phyloP scores from a whole-genome alignment of 2,797 vertebrate genomes.

The Coendou prehensilis region DNA sequence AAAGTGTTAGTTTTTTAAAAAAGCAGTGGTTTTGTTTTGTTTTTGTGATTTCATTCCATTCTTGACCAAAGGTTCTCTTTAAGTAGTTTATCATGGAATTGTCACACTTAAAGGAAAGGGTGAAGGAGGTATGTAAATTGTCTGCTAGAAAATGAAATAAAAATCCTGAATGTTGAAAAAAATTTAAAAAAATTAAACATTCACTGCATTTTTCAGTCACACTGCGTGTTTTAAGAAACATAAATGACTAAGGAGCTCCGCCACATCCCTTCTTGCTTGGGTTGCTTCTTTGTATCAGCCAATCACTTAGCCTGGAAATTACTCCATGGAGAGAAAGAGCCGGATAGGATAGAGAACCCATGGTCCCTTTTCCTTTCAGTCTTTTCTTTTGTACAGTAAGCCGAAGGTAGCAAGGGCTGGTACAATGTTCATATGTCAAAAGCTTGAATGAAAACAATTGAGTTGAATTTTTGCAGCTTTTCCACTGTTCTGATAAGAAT shows the following conservation, averaged over 20 bases:
- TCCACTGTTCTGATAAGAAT: conserved; percentile 38
- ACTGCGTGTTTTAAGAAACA: conserved; percentile 20
- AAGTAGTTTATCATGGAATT: conserved; percentile 90
- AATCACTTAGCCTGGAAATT: neutral
- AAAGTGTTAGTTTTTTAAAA: conserved; percentile 89
- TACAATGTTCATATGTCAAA: neutral
- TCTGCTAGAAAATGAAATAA: conserved; percentile 95
- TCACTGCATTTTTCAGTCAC: neutral
- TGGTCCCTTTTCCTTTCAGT: neutral
- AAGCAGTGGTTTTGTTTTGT: conserved; percentile 87
- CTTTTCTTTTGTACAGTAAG: conserved; percentile 10
- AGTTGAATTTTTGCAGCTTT: neutral
- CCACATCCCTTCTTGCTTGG: neutral
- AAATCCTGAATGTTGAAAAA: conserved; percentile 76
- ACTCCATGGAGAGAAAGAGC: neutral
- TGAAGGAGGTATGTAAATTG: conserved; percentile 95
- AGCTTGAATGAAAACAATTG: neutral
- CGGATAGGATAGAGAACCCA: neutral
- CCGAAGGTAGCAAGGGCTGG: neutral
- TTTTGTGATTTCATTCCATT: conserved; percentile 91
- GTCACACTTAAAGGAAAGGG: conserved; percentile 93
- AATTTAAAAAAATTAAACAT: neutral
- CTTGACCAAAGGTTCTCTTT: conserved; percentile 96
- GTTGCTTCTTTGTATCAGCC: neutral
- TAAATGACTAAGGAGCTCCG: neutral